These are phyloP conservation scores for Petroica traversi DNA, from an alignment of 2,113 vertebrate species.

Conservation along the genomic window DNA sequence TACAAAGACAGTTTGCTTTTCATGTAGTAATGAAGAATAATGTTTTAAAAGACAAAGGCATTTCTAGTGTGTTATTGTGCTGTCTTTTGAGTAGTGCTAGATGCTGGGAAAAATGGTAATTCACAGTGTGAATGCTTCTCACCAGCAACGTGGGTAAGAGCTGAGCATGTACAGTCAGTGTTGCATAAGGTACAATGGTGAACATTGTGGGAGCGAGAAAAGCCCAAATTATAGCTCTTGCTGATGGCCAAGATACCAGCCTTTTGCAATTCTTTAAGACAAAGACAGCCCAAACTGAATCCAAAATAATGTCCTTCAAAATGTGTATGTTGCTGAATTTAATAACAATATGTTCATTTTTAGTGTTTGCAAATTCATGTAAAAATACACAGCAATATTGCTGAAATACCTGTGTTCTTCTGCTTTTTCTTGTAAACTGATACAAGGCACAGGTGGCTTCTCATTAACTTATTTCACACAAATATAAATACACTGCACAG, in stretches of 20 bases:
- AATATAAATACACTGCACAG: conserved; percentile 67
- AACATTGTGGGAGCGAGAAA: conserved; percentile 67
- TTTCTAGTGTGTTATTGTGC: conserved; percentile 79
- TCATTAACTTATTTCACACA: conserved; percentile 74
- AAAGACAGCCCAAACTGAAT: background rate
- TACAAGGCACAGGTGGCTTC: conserved; percentile 63
- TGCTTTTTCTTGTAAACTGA: conserved; percentile 34
- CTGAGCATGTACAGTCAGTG: conserved; percentile 65
- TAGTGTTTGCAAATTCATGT: conserved; percentile 56
- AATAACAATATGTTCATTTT: conserved; percentile 40
- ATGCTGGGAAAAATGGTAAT: conserved; percentile 83
- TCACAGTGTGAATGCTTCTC: conserved; percentile 78
- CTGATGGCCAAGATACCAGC: conserved; percentile 44
- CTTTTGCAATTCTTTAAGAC: background rate
- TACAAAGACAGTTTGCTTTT: conserved; percentile 76
- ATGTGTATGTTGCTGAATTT: background rate
- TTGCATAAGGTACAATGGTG: conserved; percentile 68
- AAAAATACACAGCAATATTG: conserved; percentile 1
- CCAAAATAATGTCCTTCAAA: conserved; percentile 13
- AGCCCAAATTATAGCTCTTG: conserved; percentile 58
- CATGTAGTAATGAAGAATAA: conserved; percentile 77
- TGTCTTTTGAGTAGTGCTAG: conserved; percentile 71
- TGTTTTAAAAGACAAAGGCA: conserved; percentile 79
- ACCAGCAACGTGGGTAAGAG: conserved; percentile 57
- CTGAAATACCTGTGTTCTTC: conserved; percentile 63